phyloP scores from a whole-genome alignment of 1,140 invertebrate species.

The Laupala kohalensis region DNA sequence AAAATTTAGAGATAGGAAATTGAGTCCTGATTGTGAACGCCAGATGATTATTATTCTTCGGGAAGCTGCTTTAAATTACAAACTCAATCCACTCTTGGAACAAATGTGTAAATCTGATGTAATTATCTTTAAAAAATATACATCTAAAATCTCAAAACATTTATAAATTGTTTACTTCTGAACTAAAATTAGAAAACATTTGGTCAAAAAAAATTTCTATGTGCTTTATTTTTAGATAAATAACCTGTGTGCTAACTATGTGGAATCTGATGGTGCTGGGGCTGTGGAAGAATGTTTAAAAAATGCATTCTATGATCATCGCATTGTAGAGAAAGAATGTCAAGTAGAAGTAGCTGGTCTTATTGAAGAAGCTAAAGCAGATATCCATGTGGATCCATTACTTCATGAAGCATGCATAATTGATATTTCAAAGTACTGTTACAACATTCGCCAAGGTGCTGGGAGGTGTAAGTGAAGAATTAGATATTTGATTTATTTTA shows the following conservation, averaged over 20 bases:
- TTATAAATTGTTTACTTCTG: background rate
- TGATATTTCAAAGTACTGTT: constrained; percentile 73
- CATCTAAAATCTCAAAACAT: background rate
- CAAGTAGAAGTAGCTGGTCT: constrained; percentile 64
- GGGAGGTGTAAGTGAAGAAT: constrained; percentile 59
- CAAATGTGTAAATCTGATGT: constrained; percentile 54
- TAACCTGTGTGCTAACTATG: constrained; percentile 38
- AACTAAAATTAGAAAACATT: background rate
- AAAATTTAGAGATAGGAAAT: constrained; percentile 57
- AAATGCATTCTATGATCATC: constrained; percentile 53
- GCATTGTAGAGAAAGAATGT: constrained; percentile 60
- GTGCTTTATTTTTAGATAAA: constrained; percentile 29
- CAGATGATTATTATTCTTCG: constrained; percentile 69
- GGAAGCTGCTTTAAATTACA: constrained; percentile 76
- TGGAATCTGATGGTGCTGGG: constrained; percentile 38
- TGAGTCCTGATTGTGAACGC: constrained; percentile 61
- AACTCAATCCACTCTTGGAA: constrained; percentile 67
- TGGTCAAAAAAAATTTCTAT: background rate
- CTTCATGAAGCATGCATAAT: constrained; percentile 62
- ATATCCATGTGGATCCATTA: constrained; percentile 72
- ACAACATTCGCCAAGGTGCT: constrained; percentile 66
- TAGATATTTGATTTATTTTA: constrained; percentile 1
- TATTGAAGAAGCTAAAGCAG: constrained; percentile 64
- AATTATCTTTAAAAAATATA: constrained; percentile 12
- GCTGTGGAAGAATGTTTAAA: constrained; percentile 80